Evolutionary conservation across 1,140 invertebrate species (phyloP).

Genomic region (Scaptomyza pallida): DNA sequence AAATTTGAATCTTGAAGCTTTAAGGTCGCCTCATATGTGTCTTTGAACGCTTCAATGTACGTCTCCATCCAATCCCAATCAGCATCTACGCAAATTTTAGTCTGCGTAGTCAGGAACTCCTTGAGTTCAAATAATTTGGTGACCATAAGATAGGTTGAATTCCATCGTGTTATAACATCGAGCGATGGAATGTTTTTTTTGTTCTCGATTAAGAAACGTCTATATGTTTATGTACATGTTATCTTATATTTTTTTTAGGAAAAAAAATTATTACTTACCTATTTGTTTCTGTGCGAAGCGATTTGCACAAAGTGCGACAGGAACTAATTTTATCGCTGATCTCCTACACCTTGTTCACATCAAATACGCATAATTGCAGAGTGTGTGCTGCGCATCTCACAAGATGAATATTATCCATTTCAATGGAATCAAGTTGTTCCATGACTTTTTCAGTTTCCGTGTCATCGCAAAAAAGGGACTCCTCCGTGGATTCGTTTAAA

Average conservation of each 20-base stretch:
- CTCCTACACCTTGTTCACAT: constrained; percentile 30
- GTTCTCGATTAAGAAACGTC: constrained; percentile 31
- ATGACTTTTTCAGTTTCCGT: too few relatives aligned
- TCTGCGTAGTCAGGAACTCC: constrained; percentile 1
- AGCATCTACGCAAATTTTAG: neutral
- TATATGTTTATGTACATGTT: constrained; percentile 16
- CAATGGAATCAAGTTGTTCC: constrained; percentile 16
- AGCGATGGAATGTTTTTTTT: constrained; percentile 34
- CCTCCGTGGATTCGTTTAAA: neutral
- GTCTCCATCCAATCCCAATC: constrained; percentile 41
- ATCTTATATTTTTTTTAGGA: constrained; percentile 11
- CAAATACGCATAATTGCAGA: constrained; percentile 33
- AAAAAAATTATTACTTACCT: constrained; percentile 27
- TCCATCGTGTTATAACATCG: constrained; percentile 34
- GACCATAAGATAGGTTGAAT: constrained; percentile 2
- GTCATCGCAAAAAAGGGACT: too few relatives aligned
- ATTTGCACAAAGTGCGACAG: constrained; percentile 31
- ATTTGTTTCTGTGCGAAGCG: constrained; percentile 28
- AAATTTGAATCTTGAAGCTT: constrained; percentile 34
- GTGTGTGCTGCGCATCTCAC: constrained; percentile 31
- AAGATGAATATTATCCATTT: constrained; percentile 27
- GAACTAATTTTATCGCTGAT: constrained; percentile 33
- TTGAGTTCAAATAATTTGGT: constrained; percentile 33
- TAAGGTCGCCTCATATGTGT: constrained; percentile 33
- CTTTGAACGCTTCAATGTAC: constrained; percentile 36